A percentile compares a stretch with the other conserved stretches of the same genome.
Evolutionary conservation across 2,888 invertebrate genomes (phyloP).

Genomic region (Heliconius cydno): DNA sequence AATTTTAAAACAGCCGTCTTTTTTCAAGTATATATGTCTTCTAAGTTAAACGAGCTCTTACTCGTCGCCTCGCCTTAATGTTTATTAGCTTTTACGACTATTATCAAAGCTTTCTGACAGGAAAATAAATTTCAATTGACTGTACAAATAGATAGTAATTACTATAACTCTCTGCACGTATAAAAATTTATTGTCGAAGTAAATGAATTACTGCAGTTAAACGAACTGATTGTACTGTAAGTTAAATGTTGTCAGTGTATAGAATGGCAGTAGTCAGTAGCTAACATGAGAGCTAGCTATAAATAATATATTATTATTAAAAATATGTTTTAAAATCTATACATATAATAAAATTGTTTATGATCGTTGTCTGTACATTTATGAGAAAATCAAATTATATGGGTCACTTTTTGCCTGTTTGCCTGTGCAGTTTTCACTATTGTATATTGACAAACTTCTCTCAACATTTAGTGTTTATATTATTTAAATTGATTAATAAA

Average conservation of each 20-base stretch:
- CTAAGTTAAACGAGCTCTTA: not conserved
- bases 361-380: too few species aligned
- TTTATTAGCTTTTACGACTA: constrained; percentile 31
- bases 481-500: too few species aligned
- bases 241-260: not conserved
- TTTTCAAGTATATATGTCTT: not conserved
- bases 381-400: too few species aligned
- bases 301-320: not conserved
- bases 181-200: constrained; percentile 21
- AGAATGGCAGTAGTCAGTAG: not conserved
- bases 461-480: too few species aligned
- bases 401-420: too few species aligned
- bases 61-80: constrained; percentile 5
- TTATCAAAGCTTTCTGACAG: constrained; percentile 23
- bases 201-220: constrained; percentile 15
- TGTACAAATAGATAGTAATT: constrained; percentile 17
- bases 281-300: not conserved
- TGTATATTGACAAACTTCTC: too few species aligned
- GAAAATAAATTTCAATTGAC: constrained; percentile 33
- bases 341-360: too few species aligned
- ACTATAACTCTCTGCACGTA: not conserved
- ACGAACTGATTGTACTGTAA: constrained; percentile 1
- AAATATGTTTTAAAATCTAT: too few species aligned
- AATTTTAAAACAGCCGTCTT: too few species aligned
- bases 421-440: too few species aligned